phyloP scores from a whole-genome alignment of 23 tunicate species.

The Pegea sp. region DNA sequence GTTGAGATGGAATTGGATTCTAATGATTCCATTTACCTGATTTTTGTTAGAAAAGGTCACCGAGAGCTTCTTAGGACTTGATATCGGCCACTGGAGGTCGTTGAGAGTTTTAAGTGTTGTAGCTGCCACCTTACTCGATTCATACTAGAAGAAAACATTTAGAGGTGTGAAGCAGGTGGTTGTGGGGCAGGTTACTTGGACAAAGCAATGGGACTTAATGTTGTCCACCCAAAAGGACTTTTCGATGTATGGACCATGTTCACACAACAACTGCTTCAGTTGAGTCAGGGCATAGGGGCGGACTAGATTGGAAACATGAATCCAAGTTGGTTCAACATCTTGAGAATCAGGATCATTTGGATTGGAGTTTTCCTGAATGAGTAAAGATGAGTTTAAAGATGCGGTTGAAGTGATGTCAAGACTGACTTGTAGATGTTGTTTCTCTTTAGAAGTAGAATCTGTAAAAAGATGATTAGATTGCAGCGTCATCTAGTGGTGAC shows the following conservation, averaged over 20 bases:
- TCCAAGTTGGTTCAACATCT: background rate
- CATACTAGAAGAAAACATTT: no score
- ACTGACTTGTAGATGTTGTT: no score
- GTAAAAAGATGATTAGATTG: no score
- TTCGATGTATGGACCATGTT: constrained; percentile 39
- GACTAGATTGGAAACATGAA: constrained; percentile 77
- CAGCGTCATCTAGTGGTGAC: no score
- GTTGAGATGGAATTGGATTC: no score
- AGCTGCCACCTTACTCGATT: constrained; percentile 29
- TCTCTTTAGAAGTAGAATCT: no score
- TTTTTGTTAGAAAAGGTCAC: constrained; percentile 37
- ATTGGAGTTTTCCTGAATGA: no score
- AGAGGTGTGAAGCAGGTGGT: no score
- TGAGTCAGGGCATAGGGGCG: constrained; percentile 80
- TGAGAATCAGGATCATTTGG: no score
- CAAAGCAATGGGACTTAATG: constrained; percentile 85
- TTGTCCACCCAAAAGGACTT: constrained; percentile 89
- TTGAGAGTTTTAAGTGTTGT: constrained; percentile 44
- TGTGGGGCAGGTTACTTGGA: constrained; percentile 45
- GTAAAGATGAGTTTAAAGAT: no score
- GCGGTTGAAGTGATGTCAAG: no score
- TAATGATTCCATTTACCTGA: no score
- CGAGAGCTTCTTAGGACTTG: constrained; percentile 58
- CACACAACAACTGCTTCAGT: constrained; percentile 43
- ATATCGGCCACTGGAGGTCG: constrained; percentile 69